Evolutionary conservation across 2,797 vertebrate species (phyloP), one percentile per base, ranked within the genome.

Genomic region (Gymnoscopelus microlampas): DNA sequence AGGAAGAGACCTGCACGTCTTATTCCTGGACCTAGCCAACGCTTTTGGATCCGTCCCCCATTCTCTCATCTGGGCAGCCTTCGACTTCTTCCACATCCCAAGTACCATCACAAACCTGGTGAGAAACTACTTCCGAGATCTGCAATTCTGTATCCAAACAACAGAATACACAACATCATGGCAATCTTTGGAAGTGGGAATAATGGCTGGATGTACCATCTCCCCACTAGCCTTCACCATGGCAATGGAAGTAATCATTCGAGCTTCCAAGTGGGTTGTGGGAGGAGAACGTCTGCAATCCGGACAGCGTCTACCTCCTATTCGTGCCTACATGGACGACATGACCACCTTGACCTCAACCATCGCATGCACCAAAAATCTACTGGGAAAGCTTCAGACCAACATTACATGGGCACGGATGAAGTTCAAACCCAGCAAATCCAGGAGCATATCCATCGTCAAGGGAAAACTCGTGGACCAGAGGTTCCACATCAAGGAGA

Each of bases 31-130:
- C 55, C 55, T 75, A 1, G 60, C 73, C 29, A 72, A 74, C 12
- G 62, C 76, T 23, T 78, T 78, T 53, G 66, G 72, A 39, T 80
- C 66, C 3, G 66, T 70, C 12, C 73, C 73, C 4, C 58, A 76
- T 35, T 29, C 23, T 12, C 53, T 80, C 23, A 53, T 73, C 29
- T 76, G 73, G 70, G 5, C 53, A 32, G 66, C 70, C 10, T 76
- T 76, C 7, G 4, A 60, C 10, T 73, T 66, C 29, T 70, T 70
- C n/a, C 63, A 76, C 15, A 35, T 71, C 19, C 63, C 57, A 76
- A 58, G 9, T 8, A 72, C 54, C 66, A 68, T 67, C 49, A 65
- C 54, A 60, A 44, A 67, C 54, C 19, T 71, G 63, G 68, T 70
- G 8, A 70, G 62, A 23, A 67, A 58, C 13, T 68, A 71, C 53